These are phyloP conservation scores for Chrysaora quinquecirrha DNA, from an alignment of 30 jellyfish, hydroid and myxozoan genomes.

Conservation along the genomic window DNA sequence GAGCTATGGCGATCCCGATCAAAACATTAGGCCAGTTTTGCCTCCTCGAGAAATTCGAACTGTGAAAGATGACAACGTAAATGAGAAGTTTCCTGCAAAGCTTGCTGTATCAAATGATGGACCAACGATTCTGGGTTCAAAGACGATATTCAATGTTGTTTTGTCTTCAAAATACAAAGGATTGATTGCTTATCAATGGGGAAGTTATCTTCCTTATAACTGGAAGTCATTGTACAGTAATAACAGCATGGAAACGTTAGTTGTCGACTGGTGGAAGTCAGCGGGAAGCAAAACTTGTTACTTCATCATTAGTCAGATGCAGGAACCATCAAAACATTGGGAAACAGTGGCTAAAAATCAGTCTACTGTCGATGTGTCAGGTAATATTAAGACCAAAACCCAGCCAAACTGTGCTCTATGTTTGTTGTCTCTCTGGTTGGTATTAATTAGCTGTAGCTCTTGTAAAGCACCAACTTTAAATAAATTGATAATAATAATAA, in stretches of 20 bases:
- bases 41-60: background rate
- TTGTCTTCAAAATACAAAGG: background rate
- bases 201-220: conserved; percentile 41
- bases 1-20: too few species aligned
- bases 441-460: too few species aligned
- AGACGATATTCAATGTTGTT: conserved; percentile 43
- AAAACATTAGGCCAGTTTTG: background rate
- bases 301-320: background rate
- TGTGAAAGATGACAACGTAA: background rate
- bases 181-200: conserved; percentile 50
- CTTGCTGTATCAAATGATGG: conserved; percentile 45
- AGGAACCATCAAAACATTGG: background rate
- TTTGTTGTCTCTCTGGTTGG: too few species aligned
- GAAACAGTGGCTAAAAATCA: background rate
- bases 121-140: conserved; percentile 62
- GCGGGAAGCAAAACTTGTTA: conserved; percentile 43
- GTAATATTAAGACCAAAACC: too few species aligned
- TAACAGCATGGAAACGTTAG: background rate
- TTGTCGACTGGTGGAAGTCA: conserved; percentile 59
- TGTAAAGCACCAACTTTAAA: too few species aligned
- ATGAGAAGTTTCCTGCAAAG: background rate
- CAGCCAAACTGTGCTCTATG: too few species aligned
- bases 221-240: conserved; percentile 20
- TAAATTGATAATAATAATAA: too few species aligned
- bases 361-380: background rate